A percentile compares a stretch with the other conserved stretches of the same genome.
Conservation (phyloP, 1,140 invertebrate species). For the Hypothenemus hampei region DNA sequence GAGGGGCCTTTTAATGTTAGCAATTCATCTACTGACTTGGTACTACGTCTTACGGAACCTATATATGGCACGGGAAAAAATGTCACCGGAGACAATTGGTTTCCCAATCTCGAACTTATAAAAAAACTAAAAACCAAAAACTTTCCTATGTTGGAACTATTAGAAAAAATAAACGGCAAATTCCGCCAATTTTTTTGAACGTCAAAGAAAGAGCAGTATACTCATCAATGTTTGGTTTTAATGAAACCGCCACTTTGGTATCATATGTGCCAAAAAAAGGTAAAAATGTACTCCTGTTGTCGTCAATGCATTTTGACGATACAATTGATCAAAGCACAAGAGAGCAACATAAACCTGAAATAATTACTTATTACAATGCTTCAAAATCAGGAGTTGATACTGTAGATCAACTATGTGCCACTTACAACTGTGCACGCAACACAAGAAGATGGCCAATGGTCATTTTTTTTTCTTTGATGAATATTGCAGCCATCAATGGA, state of each 20-base stretch:
- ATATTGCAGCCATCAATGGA: conserved; percentile 30
- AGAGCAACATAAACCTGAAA: conserved; percentile 37
- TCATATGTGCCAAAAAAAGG: conserved; percentile 37
- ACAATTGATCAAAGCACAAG: conserved; percentile 23
- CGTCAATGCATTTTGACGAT: conserved; percentile 35
- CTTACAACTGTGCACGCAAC: conserved; percentile 39
- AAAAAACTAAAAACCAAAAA: conserved; percentile 11
- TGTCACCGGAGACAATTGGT: conserved; percentile 36
- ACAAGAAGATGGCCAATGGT: conserved; percentile 45
- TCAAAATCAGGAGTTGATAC: conserved; percentile 48
- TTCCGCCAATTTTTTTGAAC: conserved; percentile 8
- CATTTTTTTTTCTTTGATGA: conserved; percentile 39
- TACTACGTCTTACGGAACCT: background rate
- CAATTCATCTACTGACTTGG: background rate
- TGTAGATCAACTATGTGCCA: conserved; percentile 43
- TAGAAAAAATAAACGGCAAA: conserved; percentile 22
- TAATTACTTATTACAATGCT: conserved; percentile 44
- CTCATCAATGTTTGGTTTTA: conserved; percentile 28
- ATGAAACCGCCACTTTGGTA: conserved; percentile 22
- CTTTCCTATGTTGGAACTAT: conserved; percentile 20
- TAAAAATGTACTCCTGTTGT: conserved; percentile 37
- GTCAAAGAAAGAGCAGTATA: background rate
- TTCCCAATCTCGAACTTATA: conserved; percentile 40
- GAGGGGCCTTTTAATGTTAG: background rate
- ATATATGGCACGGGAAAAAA: background rate